A percentile compares a stretch with the other conserved stretches of the same genome.
Evolutionary conservation across 2,113 vertebrate genomes (phyloP).

Genomic region (Etia nguti): DNA sequence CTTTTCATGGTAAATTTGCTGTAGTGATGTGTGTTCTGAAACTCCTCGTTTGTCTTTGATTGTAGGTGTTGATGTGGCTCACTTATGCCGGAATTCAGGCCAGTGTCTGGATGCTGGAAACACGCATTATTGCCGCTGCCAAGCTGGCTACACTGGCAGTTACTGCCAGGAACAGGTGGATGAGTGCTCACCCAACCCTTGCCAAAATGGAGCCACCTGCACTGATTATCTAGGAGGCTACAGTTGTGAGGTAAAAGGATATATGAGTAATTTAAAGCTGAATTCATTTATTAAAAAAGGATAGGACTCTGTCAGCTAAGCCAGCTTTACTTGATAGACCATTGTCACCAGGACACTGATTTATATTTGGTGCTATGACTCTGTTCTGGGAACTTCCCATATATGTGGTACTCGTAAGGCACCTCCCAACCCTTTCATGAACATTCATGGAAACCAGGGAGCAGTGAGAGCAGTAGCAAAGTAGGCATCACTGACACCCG

Average conservation of each 20-base stretch:
- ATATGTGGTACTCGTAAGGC: background rate
- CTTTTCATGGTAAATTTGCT: background rate
- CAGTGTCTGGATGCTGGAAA: conserved; percentile 86
- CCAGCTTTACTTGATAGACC: background rate
- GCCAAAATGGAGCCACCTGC: conserved; percentile 93
- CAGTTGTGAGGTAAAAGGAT: conserved; percentile 84
- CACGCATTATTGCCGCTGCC: conserved; percentile 94
- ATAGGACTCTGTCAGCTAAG: background rate
- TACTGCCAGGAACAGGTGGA: conserved; percentile 98
- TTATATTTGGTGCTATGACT: background rate
- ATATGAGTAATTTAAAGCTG: background rate
- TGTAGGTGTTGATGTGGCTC: conserved; percentile 79
- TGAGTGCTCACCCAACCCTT: conserved; percentile 92
- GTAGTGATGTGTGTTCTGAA: background rate
- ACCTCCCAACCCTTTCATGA: background rate
- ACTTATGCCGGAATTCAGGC: conserved; percentile 88
- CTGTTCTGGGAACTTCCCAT: background rate
- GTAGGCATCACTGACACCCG: background rate
- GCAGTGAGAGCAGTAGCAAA: background rate
- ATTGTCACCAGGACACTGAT: background rate
- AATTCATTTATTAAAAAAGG: background rate
- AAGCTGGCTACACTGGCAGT: conserved; percentile 92
- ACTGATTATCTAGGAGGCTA: conserved; percentile 95
- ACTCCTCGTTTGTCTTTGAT: background rate
- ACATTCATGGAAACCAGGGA: background rate